These are phyloP conservation scores for Drosophila ustulata DNA, from an alignment of 2,888 invertebrate species.

Conservation along the genomic window DNA sequence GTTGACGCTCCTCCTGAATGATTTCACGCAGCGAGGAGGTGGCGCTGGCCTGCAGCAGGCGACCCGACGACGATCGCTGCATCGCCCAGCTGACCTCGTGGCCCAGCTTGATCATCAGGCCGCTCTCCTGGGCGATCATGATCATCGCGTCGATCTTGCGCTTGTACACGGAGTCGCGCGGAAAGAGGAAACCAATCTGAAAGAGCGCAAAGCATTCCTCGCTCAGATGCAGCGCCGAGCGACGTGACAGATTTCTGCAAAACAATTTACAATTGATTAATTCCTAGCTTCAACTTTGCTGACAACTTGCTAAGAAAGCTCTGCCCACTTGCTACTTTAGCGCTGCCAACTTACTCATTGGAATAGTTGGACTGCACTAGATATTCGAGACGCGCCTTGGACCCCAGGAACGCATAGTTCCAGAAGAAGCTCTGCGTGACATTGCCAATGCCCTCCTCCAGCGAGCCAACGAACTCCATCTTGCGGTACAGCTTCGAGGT, in stretches of 20 bases:
- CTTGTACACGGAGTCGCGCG: slow-evolving; percentile 88
- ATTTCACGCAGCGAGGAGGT: slow-evolving; percentile 85
- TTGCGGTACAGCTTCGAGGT: slow-evolving; percentile 88
- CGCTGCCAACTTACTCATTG: slow-evolving; percentile 85
- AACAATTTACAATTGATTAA: no score
- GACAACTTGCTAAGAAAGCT: background rate
- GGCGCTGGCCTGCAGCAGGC: slow-evolving; percentile 87
- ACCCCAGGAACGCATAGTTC: slow-evolving; percentile 92
- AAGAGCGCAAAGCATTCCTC: slow-evolving; percentile 91
- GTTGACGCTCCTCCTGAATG: slow-evolving; percentile 88
- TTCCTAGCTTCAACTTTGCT: background rate
- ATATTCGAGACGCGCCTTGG: slow-evolving; percentile 89
- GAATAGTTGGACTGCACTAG: slow-evolving; percentile 90
- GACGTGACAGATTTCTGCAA: slow-evolving; percentile 85
- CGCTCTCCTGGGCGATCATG: slow-evolving; percentile 88
- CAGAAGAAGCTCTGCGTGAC: slow-evolving; percentile 91
- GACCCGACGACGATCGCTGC: slow-evolving; percentile 88
- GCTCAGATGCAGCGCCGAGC: slow-evolving; percentile 89
- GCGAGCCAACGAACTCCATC: slow-evolving; percentile 88
- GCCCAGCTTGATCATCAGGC: slow-evolving; percentile 88
- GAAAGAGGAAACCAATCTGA: slow-evolving; percentile 88
- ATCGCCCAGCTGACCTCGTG: slow-evolving; percentile 91
- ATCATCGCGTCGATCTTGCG: slow-evolving; percentile 88
- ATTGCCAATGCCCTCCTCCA: slow-evolving; percentile 90
- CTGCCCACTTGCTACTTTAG: background rate